Percentiles rank a stretch among this genome's conserved stretches.
Evolutionary conservation across 1,140 invertebrate species (phyloP).

Genomic region (Diprion similis): DNA sequence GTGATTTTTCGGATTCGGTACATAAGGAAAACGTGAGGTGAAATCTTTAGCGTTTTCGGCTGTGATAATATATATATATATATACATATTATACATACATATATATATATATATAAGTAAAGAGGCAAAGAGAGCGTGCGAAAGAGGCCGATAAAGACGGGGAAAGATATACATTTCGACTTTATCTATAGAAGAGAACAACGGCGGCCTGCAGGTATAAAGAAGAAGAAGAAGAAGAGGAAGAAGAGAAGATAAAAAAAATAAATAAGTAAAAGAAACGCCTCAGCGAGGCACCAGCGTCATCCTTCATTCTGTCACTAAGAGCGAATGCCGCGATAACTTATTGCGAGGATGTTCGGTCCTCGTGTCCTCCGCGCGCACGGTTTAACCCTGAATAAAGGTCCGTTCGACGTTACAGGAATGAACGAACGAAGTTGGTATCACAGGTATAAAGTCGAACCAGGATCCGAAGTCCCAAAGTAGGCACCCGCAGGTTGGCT

Average conservation of each 20-base stretch:
- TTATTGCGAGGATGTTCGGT: conserved; percentile 7
- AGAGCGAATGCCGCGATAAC: conserved; percentile 4
- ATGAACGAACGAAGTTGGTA: too few species aligned
- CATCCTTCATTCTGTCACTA: conserved; percentile 1
- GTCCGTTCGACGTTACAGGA: too few species aligned
- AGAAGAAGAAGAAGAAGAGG: too few species aligned
- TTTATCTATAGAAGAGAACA: not conserved
- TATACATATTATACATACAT: too few species aligned
- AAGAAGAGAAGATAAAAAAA: not conserved
- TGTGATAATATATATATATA: not conserved
- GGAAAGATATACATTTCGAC: not conserved
- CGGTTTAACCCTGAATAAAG: too few species aligned
- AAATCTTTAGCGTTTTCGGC: not conserved
- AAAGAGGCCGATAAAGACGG: not conserved
- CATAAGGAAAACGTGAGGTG: not conserved
- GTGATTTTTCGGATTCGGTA: not conserved
- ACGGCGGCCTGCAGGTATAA: not conserved
- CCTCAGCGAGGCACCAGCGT: not conserved
- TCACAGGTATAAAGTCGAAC: too few species aligned
- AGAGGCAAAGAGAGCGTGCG: not conserved
- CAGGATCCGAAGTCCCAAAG: too few species aligned
- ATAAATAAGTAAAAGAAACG: not conserved
- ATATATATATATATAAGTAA: not conserved
- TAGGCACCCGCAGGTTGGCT: too few species aligned
- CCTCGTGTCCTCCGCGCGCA: not conserved